Percentiles rank a stretch among this genome's conserved stretches.
Evolutionary conservation across 2,113 vertebrate genomes (phyloP).

Genomic region (Calidris pugnax): DNA sequence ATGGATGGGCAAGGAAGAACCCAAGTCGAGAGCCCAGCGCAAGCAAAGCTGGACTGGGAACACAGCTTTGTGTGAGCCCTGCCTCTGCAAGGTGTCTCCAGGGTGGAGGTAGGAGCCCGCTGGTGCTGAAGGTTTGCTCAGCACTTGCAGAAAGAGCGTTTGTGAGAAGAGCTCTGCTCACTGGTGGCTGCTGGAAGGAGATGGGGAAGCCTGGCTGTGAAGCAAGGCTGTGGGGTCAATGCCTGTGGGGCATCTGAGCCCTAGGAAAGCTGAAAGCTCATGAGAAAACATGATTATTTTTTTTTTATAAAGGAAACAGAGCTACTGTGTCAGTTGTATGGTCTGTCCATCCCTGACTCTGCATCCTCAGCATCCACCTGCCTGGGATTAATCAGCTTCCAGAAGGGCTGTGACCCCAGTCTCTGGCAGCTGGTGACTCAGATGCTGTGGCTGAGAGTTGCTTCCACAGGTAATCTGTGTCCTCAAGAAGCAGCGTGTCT

Average conservation of each 20-base stretch:
- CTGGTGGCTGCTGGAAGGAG: neutral
- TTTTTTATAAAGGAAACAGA: neutral
- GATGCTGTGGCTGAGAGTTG: neutral
- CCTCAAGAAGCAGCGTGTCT: neutral
- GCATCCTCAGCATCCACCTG: neutral
- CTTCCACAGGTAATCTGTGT: neutral
- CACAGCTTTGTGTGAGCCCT: neutral
- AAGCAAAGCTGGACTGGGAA: neutral
- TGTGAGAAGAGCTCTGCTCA: neutral
- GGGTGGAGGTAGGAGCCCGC: neutral
- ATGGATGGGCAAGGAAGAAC: neutral
- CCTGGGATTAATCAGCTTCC: neutral
- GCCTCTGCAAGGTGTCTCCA: neutral
- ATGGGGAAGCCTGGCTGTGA: neutral
- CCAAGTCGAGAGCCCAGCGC: neutral
- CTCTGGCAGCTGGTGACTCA: neutral
- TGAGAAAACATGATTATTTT: neutral
- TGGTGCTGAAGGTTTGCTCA: neutral
- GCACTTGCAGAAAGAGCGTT: neutral
- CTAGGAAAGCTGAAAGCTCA: neutral
- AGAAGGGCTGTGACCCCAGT: neutral
- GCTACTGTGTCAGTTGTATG: rapidly evolving
- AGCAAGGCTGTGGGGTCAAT: neutral
- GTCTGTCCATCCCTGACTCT: neutral
- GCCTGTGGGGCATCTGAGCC: neutral